Base-by-base conservation (phyloP, 2,888 invertebrate species). In the Euzetes globulus region DNA sequence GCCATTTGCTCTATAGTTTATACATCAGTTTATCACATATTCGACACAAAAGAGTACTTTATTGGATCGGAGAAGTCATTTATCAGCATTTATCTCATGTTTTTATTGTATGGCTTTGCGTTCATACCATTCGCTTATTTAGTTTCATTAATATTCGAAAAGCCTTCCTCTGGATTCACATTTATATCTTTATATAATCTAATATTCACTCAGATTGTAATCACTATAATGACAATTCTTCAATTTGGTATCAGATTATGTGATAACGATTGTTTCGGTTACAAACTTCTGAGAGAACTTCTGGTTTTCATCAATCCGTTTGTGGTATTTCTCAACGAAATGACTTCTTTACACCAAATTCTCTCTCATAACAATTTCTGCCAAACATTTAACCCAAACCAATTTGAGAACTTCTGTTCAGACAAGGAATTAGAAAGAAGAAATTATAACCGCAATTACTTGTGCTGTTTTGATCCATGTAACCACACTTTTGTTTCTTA, bases 121-220 rank as follows among this genome's bases (percentile, higher is more conserved):
- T 75, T 77, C 13, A 77, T 78, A 71, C 77, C 78, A 37, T 75
- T 78, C 27, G 75, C 75, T 17, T 78, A 78, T 71, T 33, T 77
- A n/a, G 11, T 77, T 22, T 77, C 78, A 19, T 71, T 77, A 33
- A 13, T 75, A 11, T 73, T 75, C 47, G 60, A 72, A 71, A 77
- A 76, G 29, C 76, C 77, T n/a, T 75, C 72, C 33, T 74, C 75
- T 52, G 78, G 78, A 47, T 78, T 77, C 70, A 37, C 63, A 33
- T 37, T 63, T 63, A 63, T 63, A 63, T 63, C 63, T 9, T 37
- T 63, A 3, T 63, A 63, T 63, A 63, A 63, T 63, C 7, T 63
- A 33, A 63, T 63, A 13, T 13, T 37, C 33, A 29, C 27, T 15
- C 13, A 25, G 3, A 22, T 58, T 27, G 25, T 58, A 25, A 13